Evolutionary conservation across 2,797 vertebrate species (phyloP).

Genomic region (Sebastes hubbsi): DNA sequence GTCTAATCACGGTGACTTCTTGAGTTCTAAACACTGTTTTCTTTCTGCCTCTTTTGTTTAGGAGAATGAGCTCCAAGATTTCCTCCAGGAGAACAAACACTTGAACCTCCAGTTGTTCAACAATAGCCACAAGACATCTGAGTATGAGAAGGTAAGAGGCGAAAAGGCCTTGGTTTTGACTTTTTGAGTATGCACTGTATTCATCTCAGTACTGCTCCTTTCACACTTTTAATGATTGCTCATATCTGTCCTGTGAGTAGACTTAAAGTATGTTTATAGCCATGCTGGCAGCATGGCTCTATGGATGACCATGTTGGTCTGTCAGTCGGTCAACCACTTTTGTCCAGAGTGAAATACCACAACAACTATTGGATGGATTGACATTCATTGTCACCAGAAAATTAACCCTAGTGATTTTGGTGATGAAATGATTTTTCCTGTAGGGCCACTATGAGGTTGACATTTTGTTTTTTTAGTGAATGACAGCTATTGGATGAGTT

Average conservation of each 20-base stretch:
- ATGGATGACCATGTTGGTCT: neutral
- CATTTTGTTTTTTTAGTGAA: neutral
- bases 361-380: neutral
- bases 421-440: neutral
- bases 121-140: constrained; percentile 71
- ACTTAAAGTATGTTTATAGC: neutral
- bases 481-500: neutral
- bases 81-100: constrained; percentile 79
- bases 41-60: constrained; percentile 61
- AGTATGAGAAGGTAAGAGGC: constrained; percentile 87
- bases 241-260: neutral
- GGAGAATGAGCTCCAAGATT: constrained; percentile 90
- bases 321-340: neutral
- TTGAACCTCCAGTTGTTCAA: constrained; percentile 84
- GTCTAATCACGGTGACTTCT: constrained; percentile 40
- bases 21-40: constrained; percentile 46
- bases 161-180: too few relatives aligned
- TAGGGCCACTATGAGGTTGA: neutral
- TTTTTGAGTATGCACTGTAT: rapidly evolving
- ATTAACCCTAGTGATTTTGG: neutral
- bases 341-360: neutral
- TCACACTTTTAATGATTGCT: neutral
- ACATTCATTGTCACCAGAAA: neutral
- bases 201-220: neutral
- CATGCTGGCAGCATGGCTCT: neutral